Base-by-base conservation (phyloP, 30 jellyfish, hydroid and myxozoan species). In the Rhopilema esculentum region DNA sequence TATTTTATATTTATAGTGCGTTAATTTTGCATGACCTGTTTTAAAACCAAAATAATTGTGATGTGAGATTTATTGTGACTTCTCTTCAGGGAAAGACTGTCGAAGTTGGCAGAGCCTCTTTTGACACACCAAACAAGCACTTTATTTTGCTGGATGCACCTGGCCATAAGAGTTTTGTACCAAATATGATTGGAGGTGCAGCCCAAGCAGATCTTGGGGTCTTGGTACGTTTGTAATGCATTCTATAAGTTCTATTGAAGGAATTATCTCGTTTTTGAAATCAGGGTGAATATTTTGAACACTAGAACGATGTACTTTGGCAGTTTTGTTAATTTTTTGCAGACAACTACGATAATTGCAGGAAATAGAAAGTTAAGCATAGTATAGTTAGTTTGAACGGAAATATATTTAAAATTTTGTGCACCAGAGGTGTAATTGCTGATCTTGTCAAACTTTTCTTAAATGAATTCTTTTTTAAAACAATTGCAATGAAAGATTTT, bases 191-290 rank as follows among this genome's bases (percentile, higher is more conserved):
- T 77, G 98, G 99, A 67, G 99, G 99, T 23, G 98, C 99, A 25
- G 99, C 99, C 7, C 99, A 97, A 72, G 99, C 99, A 65, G 99
- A 97, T 73, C 91, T 97, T 20, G 99, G 98, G 19, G 97, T 97
- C 57, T 74, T 97, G 88, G 99, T 93, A 77, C 63, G 96, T 63
- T 29, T 21, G n/a, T 26, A 8, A 61, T 27, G 9, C 33, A 40
- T 17, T 15, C 77, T 67, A 23, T 15, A 67, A 15, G 66, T 19
- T 77, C 53, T 32, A 31, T n/a, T n/a, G n/a, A n/a, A n/a, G n/a
- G n/a, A n/a, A n/a, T n/a, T n/a, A 25, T 19, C 2, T 69, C 80
- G 57, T 22, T 69, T 69, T 69, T 9, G 67, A 16, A 1, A 23
- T 19, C 8, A 17, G 49, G 19, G 23, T 27, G 17, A 24, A 16